Conservation (phyloP, 1,140 invertebrate genomes). For the Potamilus streckersoni region DNA sequence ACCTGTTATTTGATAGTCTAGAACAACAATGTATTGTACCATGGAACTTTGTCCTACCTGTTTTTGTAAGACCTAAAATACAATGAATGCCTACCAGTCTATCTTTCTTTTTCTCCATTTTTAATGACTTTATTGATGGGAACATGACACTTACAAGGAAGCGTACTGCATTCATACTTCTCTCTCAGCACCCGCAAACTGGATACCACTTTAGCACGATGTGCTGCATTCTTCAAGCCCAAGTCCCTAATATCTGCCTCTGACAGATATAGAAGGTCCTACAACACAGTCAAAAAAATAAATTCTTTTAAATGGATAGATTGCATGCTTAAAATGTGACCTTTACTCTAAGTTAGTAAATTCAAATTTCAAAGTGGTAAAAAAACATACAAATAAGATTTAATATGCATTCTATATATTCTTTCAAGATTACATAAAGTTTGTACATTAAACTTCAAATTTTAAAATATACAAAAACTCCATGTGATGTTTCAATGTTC, state of each 20-base stretch:
- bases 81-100: neutral
- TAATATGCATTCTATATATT: too few species aligned
- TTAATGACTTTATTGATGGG: too few species aligned
- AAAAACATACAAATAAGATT: too few species aligned
- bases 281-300: conserved; percentile 12
- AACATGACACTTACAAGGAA: conserved; percentile 3
- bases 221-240: conserved; percentile 74
- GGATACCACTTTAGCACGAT: conserved; percentile 75
- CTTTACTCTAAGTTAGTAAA: too few species aligned
- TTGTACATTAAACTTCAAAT: too few species aligned
- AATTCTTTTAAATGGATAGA: too few species aligned
- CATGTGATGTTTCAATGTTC: too few species aligned
- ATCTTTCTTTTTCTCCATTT: neutral
- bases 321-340: too few species aligned
- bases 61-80: neutral
- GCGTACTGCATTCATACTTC: conserved; percentile 69
- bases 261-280: conserved; percentile 73
- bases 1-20: too few species aligned
- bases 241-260: conserved; percentile 74
- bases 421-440: too few species aligned
- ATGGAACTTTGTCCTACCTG: neutral
- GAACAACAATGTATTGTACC: neutral
- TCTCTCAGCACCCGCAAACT: conserved; percentile 74
- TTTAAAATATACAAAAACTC: too few species aligned
- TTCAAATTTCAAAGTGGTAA: too few species aligned